Evolutionary conservation across 2,888 invertebrate species (phyloP).

Genomic region (Macropis europaea): DNA sequence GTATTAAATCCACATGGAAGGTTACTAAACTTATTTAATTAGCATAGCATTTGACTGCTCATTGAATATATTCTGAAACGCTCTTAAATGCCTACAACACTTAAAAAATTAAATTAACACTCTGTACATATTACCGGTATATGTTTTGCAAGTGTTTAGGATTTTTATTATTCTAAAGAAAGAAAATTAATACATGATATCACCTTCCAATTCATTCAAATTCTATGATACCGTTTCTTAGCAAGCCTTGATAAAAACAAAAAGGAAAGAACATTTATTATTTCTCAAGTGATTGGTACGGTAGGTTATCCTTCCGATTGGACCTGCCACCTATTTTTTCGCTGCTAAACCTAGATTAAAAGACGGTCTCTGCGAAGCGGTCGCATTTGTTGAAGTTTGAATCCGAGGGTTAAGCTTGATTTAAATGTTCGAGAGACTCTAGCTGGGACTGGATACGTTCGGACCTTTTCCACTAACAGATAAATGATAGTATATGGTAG

Average conservation of each 20-base stretch:
- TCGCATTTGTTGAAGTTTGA: slow-evolving; percentile 25
- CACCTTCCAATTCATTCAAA: no score
- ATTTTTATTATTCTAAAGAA: no score
- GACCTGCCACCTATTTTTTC: slow-evolving; percentile 10
- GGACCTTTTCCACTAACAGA: background rate
- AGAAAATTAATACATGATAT: no score
- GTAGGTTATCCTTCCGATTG: slow-evolving; percentile 3
- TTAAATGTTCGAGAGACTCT: slow-evolving; percentile 35
- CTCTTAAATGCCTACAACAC: no score
- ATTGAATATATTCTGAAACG: no score
- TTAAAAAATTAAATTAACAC: no score
- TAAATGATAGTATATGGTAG: slow-evolving; percentile 28
- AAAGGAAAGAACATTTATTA: background rate
- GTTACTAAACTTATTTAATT: no score
- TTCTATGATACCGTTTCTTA: no score
- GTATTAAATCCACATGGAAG: no score
- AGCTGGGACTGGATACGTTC: background rate
- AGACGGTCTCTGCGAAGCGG: slow-evolving; percentile 17
- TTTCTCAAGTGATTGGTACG: background rate
- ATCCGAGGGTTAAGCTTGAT: slow-evolving; percentile 47
- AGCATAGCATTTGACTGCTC: no score
- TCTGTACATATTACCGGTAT: no score
- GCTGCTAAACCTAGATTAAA: slow-evolving; percentile 34
- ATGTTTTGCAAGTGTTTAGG: no score
- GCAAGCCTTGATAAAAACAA: background rate